Base-by-base conservation (phyloP, 2,113 vertebrate species). In the Columba janthina region DNA sequence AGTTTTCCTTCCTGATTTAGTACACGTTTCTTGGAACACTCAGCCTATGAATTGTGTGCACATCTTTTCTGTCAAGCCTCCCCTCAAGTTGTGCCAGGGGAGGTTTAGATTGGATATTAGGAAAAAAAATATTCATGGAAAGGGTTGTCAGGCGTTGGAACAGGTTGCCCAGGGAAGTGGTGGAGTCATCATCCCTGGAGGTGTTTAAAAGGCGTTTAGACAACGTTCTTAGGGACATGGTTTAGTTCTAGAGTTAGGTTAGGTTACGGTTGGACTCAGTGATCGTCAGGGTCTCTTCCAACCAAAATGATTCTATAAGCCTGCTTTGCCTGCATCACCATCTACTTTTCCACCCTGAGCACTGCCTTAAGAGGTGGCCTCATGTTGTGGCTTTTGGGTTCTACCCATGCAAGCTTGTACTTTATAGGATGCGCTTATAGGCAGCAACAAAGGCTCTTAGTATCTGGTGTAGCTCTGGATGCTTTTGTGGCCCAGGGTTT, bases 381-480 rank as follows among this genome's bases (percentile, higher is more conserved):
- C 48, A 16, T 70, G 20, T 36, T 74, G 60, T 74, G 70, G 16
- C 46, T 74, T 73, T 90, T 8, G 14, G 44, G 65, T 66, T 90
- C 34, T 53, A 40, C 2, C 11, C 28, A 32, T 0, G 0, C 62
- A 72, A 64, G 48, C 58, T 36, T 22, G 38, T 69, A 11, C 72
- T 83, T 83, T 3, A 31, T 14, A 24, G 21, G 9, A 8, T 29
- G 24, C 38, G 58, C 79, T 82, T 44, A 34, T 12, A 66, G 66
- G 24, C 12, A 40, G 28, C 75, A 51, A 11, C 0, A 0, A 83
- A 56, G 62, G 10, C 22, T 83, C 14, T 34, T 2, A 21, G 34
- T 42, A 60, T 8, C 58, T 80, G 58, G 4, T 64, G 36, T 44
- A 75, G 36, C 40, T 88, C 64, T 40, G 40, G 34, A 48, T 88